Conservation (phyloP, 2,113 vertebrate genomes). For the Atherinomorus stipes region DNA sequence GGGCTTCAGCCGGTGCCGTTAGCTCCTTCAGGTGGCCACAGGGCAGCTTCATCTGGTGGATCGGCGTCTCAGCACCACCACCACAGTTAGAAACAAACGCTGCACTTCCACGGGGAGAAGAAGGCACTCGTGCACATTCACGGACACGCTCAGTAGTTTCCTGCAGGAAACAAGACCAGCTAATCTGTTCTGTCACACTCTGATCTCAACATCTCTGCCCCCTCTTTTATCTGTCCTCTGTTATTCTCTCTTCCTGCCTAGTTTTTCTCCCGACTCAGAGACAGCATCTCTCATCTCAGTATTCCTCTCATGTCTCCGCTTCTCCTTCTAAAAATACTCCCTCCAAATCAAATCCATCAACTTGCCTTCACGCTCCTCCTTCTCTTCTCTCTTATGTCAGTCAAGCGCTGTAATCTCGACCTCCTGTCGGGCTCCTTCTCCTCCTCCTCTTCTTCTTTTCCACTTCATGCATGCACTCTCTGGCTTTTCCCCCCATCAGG, state of each 20-base stretch:
- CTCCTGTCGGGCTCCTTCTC: constrained; percentile 53
- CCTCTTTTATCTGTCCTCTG: constrained; percentile 6
- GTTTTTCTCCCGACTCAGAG: constrained; percentile 39
- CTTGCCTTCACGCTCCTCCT: constrained; percentile 69
- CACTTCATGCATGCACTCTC: constrained; percentile 55
- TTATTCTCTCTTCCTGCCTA: constrained; percentile 20
- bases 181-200: constrained; percentile 71
- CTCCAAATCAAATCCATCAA: constrained; percentile 75
- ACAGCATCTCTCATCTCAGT: constrained; percentile 47
- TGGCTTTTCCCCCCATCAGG: constrained; percentile 42
- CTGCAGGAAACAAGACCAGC: constrained; percentile 67
- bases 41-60: constrained; percentile 37
- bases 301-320: constrained; percentile 58
- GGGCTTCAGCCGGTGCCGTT: constrained; percentile 12
- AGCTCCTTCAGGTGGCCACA: constrained; percentile 41
- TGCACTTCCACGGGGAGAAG: constrained; percentile 52
- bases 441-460: constrained; percentile 53
- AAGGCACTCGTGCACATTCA: constrained; percentile 35
- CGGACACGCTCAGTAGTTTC: constrained; percentile 52
- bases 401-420: constrained; percentile 54
- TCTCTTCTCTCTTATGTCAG: constrained; percentile 51
- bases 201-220: constrained; percentile 49
- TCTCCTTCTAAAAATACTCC: constrained; percentile 76
- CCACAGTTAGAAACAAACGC: constrained; percentile 39
- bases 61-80: constrained; percentile 34